Evolutionary conservation across 1,140 invertebrate species (phyloP).

Genomic region (Heliconius hermathena): DNA sequence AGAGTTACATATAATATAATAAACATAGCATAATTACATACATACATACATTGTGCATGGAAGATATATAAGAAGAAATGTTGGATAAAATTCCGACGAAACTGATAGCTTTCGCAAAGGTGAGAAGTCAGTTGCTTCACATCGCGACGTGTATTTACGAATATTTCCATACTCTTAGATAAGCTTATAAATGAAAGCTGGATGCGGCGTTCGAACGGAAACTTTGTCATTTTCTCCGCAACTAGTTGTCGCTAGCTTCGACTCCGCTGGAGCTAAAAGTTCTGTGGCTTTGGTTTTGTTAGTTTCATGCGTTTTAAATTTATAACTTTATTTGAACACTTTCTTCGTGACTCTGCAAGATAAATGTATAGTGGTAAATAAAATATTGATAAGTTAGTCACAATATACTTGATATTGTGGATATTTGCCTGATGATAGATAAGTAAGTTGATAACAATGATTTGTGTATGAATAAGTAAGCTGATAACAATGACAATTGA

Average conservation of each 20-base stretch:
- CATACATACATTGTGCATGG: too few relatives aligned
- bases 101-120: not conserved
- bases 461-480: too few relatives aligned
- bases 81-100: not conserved
- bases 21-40: too few relatives aligned
- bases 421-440: too few relatives aligned
- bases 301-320: constrained; percentile 21
- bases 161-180: not conserved
- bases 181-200: not conserved
- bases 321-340: constrained; percentile 19
- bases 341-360: not conserved
- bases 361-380: not conserved
- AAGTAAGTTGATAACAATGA: too few relatives aligned
- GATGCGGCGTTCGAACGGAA: constrained; percentile 2
- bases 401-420: not conserved
- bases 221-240: constrained; percentile 27
- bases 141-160: not conserved
- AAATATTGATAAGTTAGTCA: not conserved
- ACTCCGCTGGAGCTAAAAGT: not conserved
- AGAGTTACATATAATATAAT: too few relatives aligned
- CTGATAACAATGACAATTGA: too few relatives aligned
- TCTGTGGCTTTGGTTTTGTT: constrained; percentile 25
- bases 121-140: not conserved
- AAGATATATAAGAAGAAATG: too few relatives aligned
- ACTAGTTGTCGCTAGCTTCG: constrained; percentile 23